Evolutionary conservation across 2,113 vertebrate genomes (phyloP), one percentile per base, ranked within the genome.

Genomic region (Muntiacus muntjak): DNA sequence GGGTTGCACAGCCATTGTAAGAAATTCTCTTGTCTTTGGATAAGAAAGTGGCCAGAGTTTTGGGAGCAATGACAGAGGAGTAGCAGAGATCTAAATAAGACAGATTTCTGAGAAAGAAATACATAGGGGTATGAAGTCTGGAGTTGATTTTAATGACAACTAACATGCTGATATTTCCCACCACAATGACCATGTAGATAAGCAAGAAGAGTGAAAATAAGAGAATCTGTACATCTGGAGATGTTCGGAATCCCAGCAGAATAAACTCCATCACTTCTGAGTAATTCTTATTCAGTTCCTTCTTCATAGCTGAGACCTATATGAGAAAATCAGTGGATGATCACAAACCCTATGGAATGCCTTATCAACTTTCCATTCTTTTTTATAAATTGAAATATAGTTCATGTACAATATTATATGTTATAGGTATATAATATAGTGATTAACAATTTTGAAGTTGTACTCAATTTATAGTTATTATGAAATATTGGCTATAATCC

Each of bases 31-130:
- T 50, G 19, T 89, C 97, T 47, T 86, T 89, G 47, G 93, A 83
- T 52, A 92, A 95, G 50, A 99, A 97, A 23, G 52, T 97, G 64
- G 98, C 84, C 26, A 97, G 84, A 60, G 98, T 98, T 97, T 97
- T 98, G 62, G 98, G 98, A 54, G 98, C 76, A 87, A 98, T 98
- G 94, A 98, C 96, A 54, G 98, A 98, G 57, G 98, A 98, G 12
- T 98, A 98, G 9, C 98, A 98, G 30, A 98, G 92, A 94, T 98
- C 98, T 84, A 98, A 55, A 36, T 84, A 54, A 7, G 98, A 97
- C 58, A 98, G 33, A 11, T 98, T 98, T 95, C 95, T 96, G 3
- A 98, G 94, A 96, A 99, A 98, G 60, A 98, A 98, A 81, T 99
- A 99, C 98, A 98, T 98, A 8, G 98, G 98, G 0, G 83, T 98